These are phyloP conservation scores for Netelia virgata DNA, from an alignment of 2,888 invertebrate genomes.

Conservation along the genomic window DNA sequence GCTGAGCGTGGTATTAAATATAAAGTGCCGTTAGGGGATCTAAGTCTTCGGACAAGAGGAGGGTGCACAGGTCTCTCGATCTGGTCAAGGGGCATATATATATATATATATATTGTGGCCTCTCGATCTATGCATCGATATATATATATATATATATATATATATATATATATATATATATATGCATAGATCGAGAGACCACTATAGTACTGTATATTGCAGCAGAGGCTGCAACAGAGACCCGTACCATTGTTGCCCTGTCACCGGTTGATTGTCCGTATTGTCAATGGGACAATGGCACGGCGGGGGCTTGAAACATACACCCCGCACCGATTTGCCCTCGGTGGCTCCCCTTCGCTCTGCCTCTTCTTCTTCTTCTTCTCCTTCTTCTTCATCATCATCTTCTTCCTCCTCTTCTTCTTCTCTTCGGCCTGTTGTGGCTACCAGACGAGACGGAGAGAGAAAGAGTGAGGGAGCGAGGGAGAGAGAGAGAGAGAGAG, in stretches of 20 bases:
- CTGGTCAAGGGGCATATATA: background rate
- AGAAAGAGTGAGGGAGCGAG: background rate
- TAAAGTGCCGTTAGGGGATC: conserved; percentile 56
- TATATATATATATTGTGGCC: conserved; percentile 9
- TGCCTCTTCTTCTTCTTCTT: conserved; percentile 37
- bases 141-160: background rate
- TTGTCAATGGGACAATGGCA: conserved; percentile 78
- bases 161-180: conserved; percentile 22
- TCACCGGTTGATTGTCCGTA: conserved; percentile 80
- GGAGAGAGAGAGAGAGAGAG: too few relatives aligned
- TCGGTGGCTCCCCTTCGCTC: conserved; percentile 43
- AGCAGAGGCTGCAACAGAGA: conserved; percentile 73
- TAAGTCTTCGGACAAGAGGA: conserved; percentile 25
- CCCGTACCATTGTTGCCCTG: conserved; percentile 76
- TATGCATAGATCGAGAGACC: conserved; percentile 20
- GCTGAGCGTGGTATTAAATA: conserved; percentile 46
- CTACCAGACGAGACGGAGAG: conserved; percentile 37
- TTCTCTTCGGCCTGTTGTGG: conserved; percentile 17
- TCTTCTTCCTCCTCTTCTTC: conserved; percentile 44
- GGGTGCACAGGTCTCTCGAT: conserved; percentile 56
- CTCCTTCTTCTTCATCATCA: conserved; percentile 53
- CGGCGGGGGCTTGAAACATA: conserved; percentile 80
- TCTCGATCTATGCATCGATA: background rate
- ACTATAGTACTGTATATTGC: conserved; percentile 45
- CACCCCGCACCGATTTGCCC: conserved; percentile 73